Evolutionary conservation across 2,888 invertebrate genomes (phyloP).

Genomic region (Pomacea canaliculata): DNA sequence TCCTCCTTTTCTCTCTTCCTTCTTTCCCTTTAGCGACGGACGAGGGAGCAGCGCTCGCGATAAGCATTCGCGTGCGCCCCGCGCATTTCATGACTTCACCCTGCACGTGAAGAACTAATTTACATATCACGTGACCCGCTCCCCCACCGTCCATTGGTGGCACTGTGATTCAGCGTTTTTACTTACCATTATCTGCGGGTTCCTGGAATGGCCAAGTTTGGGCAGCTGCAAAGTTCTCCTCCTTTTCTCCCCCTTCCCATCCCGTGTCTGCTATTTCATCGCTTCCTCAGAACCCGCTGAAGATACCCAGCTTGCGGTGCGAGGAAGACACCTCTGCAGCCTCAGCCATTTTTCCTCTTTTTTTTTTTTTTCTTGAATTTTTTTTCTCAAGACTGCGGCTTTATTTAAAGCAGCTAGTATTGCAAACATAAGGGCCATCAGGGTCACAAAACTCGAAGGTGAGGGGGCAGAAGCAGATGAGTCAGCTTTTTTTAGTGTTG

Average conservation of each 20-base stretch:
- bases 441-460: too few relatives aligned
- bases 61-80: constrained; percentile 10
- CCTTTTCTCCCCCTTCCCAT: not conserved
- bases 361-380: too few relatives aligned
- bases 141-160: constrained; percentile 18
- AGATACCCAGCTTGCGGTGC: too few relatives aligned
- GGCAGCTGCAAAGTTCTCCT: constrained; percentile 5
- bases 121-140: constrained; percentile 26
- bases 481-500: too few relatives aligned
- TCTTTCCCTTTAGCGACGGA: not conserved
- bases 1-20: not conserved
- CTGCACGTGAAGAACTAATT: constrained; percentile 25
- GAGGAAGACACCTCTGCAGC: too few relatives aligned
- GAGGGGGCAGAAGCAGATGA: too few relatives aligned
- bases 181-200: not conserved
- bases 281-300: too few relatives aligned
- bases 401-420: too few relatives aligned
- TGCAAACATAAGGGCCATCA: too few relatives aligned
- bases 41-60: not conserved
- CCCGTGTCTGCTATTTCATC: too few relatives aligned
- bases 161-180: constrained; percentile 29
- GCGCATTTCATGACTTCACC: constrained; percentile 15
- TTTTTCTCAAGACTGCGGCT: too few relatives aligned
- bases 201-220: constrained; percentile 22
- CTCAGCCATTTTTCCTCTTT: too few relatives aligned